These are phyloP conservation scores for Merluccius polli DNA, from an alignment of 2,797 vertebrate genomes.

Conservation along the genomic window DNA sequence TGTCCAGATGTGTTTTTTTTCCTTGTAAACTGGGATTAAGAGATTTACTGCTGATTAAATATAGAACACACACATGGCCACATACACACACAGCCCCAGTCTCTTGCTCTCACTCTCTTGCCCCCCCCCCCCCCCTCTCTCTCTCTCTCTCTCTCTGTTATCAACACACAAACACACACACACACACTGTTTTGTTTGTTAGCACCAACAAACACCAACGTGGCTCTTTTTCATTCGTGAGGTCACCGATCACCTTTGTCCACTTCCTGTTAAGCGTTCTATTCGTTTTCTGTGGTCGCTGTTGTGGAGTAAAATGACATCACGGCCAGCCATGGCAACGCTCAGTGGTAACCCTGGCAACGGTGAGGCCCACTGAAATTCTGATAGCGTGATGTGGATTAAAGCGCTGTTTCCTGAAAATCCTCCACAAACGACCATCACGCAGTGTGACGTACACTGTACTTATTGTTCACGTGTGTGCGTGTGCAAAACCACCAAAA, in stretches of 20 bases:
- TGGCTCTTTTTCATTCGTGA: too few relatives aligned
- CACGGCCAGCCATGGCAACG: background rate
- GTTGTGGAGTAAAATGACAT: background rate
- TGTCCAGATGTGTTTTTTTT: slow-evolving; percentile 61
- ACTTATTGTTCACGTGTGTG: too few relatives aligned
- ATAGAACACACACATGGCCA: slow-evolving; percentile 26
- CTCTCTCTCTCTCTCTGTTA: background rate
- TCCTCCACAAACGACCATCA: too few relatives aligned
- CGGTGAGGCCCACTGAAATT: slow-evolving; percentile 31
- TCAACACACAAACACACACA: background rate
- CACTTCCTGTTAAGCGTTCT: too few relatives aligned
- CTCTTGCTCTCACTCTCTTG: background rate
- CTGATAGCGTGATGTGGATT: slow-evolving; percentile 56
- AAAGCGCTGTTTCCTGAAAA: slow-evolving; percentile 17
- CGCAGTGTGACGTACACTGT: background rate
- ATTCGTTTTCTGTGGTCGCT: background rate
- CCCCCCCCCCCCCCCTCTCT: background rate
- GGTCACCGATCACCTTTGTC: too few relatives aligned
- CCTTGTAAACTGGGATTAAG: slow-evolving; percentile 50
- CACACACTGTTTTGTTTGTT: background rate
- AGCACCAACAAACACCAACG: background rate
- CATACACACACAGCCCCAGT: slow-evolving; percentile 19
- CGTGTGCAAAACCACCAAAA: too few relatives aligned
- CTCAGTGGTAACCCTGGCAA: too few relatives aligned
- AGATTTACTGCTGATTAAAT: slow-evolving; percentile 59